Conservation (phyloP, 2,113 vertebrate genomes). For the Sceloporus tristichus region DNA sequence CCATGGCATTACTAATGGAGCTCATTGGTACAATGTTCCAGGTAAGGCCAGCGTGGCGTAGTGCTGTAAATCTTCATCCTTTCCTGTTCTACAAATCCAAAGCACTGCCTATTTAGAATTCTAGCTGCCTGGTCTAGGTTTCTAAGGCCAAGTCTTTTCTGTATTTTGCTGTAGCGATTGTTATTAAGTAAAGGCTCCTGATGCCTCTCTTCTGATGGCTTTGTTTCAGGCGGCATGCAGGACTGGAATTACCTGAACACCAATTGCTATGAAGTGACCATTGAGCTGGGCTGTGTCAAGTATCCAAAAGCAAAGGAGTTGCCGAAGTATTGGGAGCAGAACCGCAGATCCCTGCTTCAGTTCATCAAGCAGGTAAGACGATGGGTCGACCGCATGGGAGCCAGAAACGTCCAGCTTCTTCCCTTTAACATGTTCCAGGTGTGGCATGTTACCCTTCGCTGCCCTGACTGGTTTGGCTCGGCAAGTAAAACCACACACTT, state of each 20-base stretch:
- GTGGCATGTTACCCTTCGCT: no score
- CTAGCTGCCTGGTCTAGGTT: not conserved
- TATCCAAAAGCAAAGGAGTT: slow-evolving; percentile 88
- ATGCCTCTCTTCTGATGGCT: not conserved
- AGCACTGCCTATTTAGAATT: slow-evolving; percentile 6
- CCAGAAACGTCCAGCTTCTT: no score
- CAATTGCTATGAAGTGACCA: slow-evolving; percentile 98
- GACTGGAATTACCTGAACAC: slow-evolving; percentile 99
- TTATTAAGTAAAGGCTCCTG: not conserved
- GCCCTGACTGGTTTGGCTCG: no score
- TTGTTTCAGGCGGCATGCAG: slow-evolving; percentile 93
- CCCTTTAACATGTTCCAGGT: no score
- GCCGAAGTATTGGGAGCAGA: slow-evolving; percentile 92
- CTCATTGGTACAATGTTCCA: slow-evolving; percentile 94
- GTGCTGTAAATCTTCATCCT: no score
- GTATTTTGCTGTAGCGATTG: not conserved
- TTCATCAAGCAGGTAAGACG: slow-evolving; percentile 91
- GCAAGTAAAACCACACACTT: no score
- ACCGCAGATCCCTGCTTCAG: slow-evolving; percentile 87
- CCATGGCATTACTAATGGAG: slow-evolving; percentile 97
- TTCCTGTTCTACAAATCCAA: not conserved
- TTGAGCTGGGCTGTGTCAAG: slow-evolving; percentile 94
- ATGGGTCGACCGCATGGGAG: no score
- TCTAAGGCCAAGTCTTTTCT: not conserved
- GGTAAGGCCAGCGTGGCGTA: slow-evolving; percentile 74